Conservation (phyloP, 2,888 invertebrate species). For the Clivina fossor region DNA sequence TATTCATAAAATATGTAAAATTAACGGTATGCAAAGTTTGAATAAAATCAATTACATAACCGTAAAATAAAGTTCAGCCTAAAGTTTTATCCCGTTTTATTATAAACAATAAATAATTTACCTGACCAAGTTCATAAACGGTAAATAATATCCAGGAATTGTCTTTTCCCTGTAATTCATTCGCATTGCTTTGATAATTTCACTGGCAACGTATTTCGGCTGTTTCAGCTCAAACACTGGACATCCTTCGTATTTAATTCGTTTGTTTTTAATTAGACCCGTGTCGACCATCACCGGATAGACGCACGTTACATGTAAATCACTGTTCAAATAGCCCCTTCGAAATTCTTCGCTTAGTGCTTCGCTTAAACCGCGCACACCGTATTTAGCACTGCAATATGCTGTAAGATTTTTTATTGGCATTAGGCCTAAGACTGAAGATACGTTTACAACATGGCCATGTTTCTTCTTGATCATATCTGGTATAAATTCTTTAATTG, state of each 20-base stretch:
- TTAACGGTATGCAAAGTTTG: too few relatives aligned
- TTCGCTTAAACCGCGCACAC: slow-evolving; percentile 84
- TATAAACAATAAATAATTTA: too few relatives aligned
- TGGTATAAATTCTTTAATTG: slow-evolving; percentile 74
- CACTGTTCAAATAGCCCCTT: slow-evolving; percentile 51
- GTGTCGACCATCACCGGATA: slow-evolving; percentile 89
- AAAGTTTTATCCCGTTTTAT: too few relatives aligned
- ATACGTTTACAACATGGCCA: slow-evolving; percentile 75
- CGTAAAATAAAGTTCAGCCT: too few relatives aligned
- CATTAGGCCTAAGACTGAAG: slow-evolving; percentile 75
- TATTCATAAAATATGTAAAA: too few relatives aligned
- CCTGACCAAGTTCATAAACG: neutral
- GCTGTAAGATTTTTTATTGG: slow-evolving; percentile 76
- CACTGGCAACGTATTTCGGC: slow-evolving; percentile 64
- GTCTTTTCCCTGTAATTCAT: slow-evolving; percentile 7
- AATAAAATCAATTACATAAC: too few relatives aligned
- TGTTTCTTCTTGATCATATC: slow-evolving; percentile 72
- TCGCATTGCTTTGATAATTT: slow-evolving; percentile 63
- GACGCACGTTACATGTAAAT: slow-evolving; percentile 79
- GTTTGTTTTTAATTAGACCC: slow-evolving; percentile 77
- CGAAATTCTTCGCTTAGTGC: slow-evolving; percentile 76
- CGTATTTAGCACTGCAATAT: slow-evolving; percentile 81
- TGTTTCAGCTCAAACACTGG: slow-evolving; percentile 65
- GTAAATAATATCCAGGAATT: slow-evolving; percentile 19
- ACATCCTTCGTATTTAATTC: slow-evolving; percentile 67